These are phyloP conservation scores for Acipenser oxyrinchus DNA, from an alignment of 2,797 vertebrate species.

Conservation along the genomic window DNA sequence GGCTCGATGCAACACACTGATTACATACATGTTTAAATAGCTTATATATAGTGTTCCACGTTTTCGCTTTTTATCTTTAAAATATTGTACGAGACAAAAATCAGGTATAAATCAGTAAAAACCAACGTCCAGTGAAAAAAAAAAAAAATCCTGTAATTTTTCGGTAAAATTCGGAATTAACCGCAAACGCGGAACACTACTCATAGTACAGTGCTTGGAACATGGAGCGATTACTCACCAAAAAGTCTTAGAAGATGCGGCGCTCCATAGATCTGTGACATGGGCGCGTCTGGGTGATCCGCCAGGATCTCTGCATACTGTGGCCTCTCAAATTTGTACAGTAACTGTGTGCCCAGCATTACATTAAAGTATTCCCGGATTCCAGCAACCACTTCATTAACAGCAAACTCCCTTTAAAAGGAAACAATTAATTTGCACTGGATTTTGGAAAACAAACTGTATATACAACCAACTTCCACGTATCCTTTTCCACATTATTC, in stretches of 20 bases:
- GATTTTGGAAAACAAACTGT: not conserved
- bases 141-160: no score
- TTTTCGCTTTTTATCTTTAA: no score
- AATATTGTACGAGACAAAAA: no score
- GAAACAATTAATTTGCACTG: not conserved
- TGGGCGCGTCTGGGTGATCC: slow-evolving; percentile 79
- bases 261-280: slow-evolving; percentile 91
- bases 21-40: no score
- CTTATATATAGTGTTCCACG: no score
- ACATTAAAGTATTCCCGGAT: slow-evolving; percentile 96
- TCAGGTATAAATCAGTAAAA: no score
- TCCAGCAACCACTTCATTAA: slow-evolving; percentile 89
- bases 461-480: not conserved
- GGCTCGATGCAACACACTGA: no score
- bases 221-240: slow-evolving; percentile 45
- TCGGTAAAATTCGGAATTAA: no score
- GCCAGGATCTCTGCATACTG: slow-evolving; percentile 88
- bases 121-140: no score
- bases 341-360: slow-evolving; percentile 90
- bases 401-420: slow-evolving; percentile 75
- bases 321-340: slow-evolving; percentile 93
- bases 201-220: no score
- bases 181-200: no score
- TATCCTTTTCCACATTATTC: no score
- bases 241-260: slow-evolving; percentile 85